Evolutionary conservation across 2,797 vertebrate species (phyloP).

Genomic region (Neosilurus mollespiculum): DNA sequence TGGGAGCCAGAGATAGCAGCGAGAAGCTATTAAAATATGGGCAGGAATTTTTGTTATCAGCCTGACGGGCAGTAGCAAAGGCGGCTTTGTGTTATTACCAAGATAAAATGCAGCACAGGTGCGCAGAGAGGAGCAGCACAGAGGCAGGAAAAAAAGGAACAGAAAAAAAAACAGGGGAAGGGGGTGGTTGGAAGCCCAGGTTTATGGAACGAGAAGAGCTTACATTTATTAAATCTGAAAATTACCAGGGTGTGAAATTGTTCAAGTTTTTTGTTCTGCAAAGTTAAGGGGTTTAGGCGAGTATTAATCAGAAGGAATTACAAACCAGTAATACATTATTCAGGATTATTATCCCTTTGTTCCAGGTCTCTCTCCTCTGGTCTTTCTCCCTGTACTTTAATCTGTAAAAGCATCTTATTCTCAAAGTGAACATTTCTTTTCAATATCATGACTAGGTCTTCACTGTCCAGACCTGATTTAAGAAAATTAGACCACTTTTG

Average conservation of each 20-base stretch:
- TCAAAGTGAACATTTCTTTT: conserved; percentile 2
- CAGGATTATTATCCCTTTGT: conserved; percentile 66
- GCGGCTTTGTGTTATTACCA: conserved; percentile 81
- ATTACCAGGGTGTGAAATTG: conserved; percentile 85
- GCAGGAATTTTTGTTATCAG: conserved; percentile 76
- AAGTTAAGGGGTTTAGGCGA: conserved; percentile 80
- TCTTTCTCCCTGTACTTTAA: conserved; percentile 66
- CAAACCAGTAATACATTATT: conserved; percentile 73
- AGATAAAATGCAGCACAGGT: conserved; percentile 83
- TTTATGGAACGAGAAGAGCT: conserved; percentile 80
- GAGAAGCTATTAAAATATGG: conserved; percentile 88
- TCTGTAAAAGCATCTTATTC: conserved; percentile 56
- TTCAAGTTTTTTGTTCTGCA: conserved; percentile 75
- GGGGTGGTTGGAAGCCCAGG: conserved; percentile 70
- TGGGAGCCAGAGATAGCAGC: conserved; percentile 79
- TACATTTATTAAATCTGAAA: conserved; percentile 86
- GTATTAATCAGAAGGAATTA: conserved; percentile 77
- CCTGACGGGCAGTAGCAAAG: conserved; percentile 73
- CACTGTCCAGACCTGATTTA: conserved; percentile 2
- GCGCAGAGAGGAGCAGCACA: conserved; percentile 62
- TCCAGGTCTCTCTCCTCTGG: conserved; percentile 62
- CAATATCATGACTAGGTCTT: conserved; percentile 13
- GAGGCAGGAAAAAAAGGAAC: conserved; percentile 28
- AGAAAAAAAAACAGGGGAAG: conserved; percentile 23
- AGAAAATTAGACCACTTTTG: conserved; percentile 14